These are phyloP conservation scores for Dolomedes plantarius DNA, from an alignment of 2,888 invertebrate genomes.

Conservation along the genomic window DNA sequence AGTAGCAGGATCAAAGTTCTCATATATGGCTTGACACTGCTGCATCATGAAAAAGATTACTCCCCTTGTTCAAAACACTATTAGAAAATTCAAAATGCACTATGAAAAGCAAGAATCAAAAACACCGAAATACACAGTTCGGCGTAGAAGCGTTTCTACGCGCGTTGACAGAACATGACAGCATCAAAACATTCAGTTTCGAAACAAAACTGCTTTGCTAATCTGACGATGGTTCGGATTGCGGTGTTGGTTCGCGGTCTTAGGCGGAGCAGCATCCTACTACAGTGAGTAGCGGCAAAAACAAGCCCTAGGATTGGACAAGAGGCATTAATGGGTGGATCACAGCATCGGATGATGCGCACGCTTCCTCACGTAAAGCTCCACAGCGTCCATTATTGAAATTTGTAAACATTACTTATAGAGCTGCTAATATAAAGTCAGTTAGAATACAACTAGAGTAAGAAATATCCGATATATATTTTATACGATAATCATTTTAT, in stretches of 20 bases:
- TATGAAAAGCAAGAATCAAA: background rate
- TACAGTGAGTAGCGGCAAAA: slow-evolving; percentile 66
- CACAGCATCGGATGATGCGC: slow-evolving; percentile 53
- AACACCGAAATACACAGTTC: background rate
- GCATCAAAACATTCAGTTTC: slow-evolving; percentile 15
- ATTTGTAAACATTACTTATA: slow-evolving; percentile 51
- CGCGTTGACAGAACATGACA: slow-evolving; percentile 26
- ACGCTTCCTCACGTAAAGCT: slow-evolving; percentile 22
- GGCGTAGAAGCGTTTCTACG: background rate
- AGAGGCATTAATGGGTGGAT: slow-evolving; percentile 46
- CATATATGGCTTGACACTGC: slow-evolving; percentile 57
- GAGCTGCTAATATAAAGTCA: background rate
- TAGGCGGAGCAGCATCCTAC: slow-evolving; percentile 48
- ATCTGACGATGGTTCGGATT: background rate
- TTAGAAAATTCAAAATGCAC: background rate
- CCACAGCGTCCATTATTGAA: slow-evolving; percentile 35
- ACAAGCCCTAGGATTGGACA: slow-evolving; percentile 31
- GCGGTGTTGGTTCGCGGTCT: background rate
- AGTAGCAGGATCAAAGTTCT: slow-evolving; percentile 63
- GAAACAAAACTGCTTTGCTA: slow-evolving; percentile 5
- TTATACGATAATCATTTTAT: no score
- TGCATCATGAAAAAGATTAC: slow-evolving; percentile 39
- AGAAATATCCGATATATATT: background rate
- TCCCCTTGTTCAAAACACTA: background rate
- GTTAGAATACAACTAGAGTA: background rate